phyloP scores from a whole-genome alignment of 23 tunicate species.

The Aplidium turbinatum region DNA sequence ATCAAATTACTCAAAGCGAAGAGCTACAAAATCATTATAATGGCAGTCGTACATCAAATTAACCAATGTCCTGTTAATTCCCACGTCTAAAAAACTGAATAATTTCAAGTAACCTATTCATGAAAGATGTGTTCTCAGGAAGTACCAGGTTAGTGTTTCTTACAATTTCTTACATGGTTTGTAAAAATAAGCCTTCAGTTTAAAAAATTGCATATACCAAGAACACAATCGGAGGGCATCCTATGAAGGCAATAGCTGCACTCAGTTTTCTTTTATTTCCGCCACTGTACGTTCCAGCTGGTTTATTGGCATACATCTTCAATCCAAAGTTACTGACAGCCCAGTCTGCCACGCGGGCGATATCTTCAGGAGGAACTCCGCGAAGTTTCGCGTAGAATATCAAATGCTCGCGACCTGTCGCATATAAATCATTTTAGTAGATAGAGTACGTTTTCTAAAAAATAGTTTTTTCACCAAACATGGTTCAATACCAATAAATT shows the following conservation, averaged over 20 bases:
- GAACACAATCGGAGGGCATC: conserved; percentile 83
- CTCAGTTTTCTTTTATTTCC: conserved; percentile 96
- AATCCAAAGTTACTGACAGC: conserved; percentile 73
- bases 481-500: too few relatives aligned
- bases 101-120: neutral
- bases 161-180: neutral
- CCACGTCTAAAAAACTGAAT: too few relatives aligned
- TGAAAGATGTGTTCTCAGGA: neutral
- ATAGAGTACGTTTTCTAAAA: neutral
- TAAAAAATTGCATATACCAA: conserved; percentile 43
- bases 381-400: conserved; percentile 83
- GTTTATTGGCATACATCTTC: conserved; percentile 65
- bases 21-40: too few relatives aligned
- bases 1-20: too few relatives aligned
- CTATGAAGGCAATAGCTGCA: conserved; percentile 98
- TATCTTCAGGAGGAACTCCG: conserved; percentile 80
- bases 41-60: too few relatives aligned
- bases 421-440: neutral
- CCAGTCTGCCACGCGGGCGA: conserved; percentile 82
- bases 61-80: too few relatives aligned
- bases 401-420: conserved; percentile 83
- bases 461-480: too few relatives aligned
- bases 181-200: neutral
- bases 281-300: conserved; percentile 97
- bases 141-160: neutral